Base-by-base conservation (phyloP, 2,113 vertebrate genomes). In the Oreochromis tanganicae region DNA sequence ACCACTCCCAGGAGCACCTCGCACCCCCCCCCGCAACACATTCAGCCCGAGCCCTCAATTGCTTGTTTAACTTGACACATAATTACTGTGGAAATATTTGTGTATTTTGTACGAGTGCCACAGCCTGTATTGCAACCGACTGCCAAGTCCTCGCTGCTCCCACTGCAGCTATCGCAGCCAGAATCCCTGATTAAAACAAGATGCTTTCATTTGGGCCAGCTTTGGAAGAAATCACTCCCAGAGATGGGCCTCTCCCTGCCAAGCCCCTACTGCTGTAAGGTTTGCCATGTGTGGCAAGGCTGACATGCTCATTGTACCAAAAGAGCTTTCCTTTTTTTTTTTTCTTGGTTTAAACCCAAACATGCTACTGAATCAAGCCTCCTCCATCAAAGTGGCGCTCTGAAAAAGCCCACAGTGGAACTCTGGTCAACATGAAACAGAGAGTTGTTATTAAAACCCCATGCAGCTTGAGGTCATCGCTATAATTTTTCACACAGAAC, bases 51-150 rank as follows among this genome's bases (percentile, higher is more conserved):
- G 93, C 92, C 95, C 94, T 95, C 95, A 92, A 96, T 96, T 95
- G 95, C 97, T 97, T 96, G 96, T 96, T 97, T 96, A 95, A 96
- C 95, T 95, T 97, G 96, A 96, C 96, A 96, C 95, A 95, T 96
- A 97, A 97, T 97, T 96, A 97, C 96, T 94, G 94, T 96, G 95
- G 95, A 97, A 96, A 96, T 96, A 96, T 97, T 96, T 96, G 96
- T 97, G 96, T 96, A 96, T 96, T 96, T 97, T 96, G 96, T 96
- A 96, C 88, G 93, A 94, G 96, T 96, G 96, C 96, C 96, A 96
- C 91, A 90, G 93, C 90, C 94, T 91, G 95, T 93, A 83, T 92
- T 93, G 91, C 78, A 63, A 94, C 91, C 34, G 78, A 91, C 93
- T 97, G 97, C 96, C 96, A 97, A 96, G 94, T 94, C 93, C 95